phyloP scores from a whole-genome alignment of 2,797 vertebrate species.

The Botia almorhae region DNA sequence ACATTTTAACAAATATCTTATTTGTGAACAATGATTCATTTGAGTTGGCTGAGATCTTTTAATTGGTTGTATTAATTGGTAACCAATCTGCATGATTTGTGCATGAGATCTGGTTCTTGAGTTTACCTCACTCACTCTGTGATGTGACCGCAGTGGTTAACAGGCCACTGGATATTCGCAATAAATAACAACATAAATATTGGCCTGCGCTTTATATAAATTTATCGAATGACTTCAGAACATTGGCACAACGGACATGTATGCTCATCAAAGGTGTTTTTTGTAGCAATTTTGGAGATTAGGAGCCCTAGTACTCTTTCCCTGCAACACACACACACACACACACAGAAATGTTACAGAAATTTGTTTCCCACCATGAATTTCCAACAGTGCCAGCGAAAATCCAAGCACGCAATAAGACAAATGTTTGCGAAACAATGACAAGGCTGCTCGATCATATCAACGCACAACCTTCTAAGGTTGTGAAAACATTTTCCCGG shows the following conservation, averaged over 20 bases:
- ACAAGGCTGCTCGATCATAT: slow-evolving; percentile 31
- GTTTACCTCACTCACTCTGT: background rate
- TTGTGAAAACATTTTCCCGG: slow-evolving; percentile 51
- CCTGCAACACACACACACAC: background rate
- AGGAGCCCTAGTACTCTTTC: background rate
- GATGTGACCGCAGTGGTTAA: background rate
- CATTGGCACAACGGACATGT: too few relatives aligned
- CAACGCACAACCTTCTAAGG: slow-evolving; percentile 32
- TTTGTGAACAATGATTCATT: too few relatives aligned
- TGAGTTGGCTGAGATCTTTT: background rate
- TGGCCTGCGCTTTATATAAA: background rate
- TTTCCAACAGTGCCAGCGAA: slow-evolving; percentile 9
- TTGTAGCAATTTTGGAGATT: background rate
- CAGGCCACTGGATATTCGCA: background rate
- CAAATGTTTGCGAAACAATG: slow-evolving; percentile 45
- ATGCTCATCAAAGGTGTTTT: background rate
- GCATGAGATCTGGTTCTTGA: background rate
- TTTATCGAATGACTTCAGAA: background rate
- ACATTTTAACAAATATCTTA: too few relatives aligned
- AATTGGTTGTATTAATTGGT: background rate
- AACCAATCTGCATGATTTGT: background rate
- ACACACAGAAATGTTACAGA: slow-evolving; percentile 30
- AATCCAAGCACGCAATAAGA: slow-evolving; percentile 18
- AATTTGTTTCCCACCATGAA: slow-evolving; percentile 19
- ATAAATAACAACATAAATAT: background rate